Base-by-base conservation (phyloP, 1,140 invertebrate species). In the Bombus superbus region DNA sequence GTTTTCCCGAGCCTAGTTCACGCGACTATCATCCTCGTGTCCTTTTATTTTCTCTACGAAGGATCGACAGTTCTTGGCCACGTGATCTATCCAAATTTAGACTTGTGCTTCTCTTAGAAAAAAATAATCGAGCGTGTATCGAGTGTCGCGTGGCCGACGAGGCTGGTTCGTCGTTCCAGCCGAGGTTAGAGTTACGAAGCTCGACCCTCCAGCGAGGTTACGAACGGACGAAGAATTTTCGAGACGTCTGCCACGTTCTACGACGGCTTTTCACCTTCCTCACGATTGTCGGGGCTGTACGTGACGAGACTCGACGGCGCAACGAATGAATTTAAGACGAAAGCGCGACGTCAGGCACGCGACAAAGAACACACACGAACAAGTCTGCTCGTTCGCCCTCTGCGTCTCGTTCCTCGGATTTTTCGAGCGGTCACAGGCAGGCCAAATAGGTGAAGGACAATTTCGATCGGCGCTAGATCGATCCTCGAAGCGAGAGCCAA, bases 61-160 rank as follows among this genome's bases (percentile, higher is more conserved):
- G 10, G 4, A 22, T 75, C 62, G 42, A 32, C 28, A 44, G 68
- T 66, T 74, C 9, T 9, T 15, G 22, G 1, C n/a, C 44, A 74
- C 82, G 66, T 85, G 80, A 83, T 89, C 89, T 90, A 82, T 87
- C n/a, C 57, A 15, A 90, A 89, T 90, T 89, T 89, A 73, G 47
- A 90, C 89, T 90, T 89, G 86, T 44, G 72, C 69, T 62, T 71
- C 57, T 85, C n/a, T 76, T 82, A 68, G 22, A 59, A 87, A 86
- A 76, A 86, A 75, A 68, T 75, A 85, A 85, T 87, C 71, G 32
- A 78, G 76, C 74, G 88, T 81, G 68, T n/a, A 25, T 89, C 81
- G 74, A 42, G 77, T 76, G 89, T 38, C 81, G 89, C 71, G 57
- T 79, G 75, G 25, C 75, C 79, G 81, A 85, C 57, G 42, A 87